Evolutionary conservation across 2,113 vertebrate species (phyloP), one percentile per base, ranked within the genome.

Genomic region (Tachycineta bicolor): DNA sequence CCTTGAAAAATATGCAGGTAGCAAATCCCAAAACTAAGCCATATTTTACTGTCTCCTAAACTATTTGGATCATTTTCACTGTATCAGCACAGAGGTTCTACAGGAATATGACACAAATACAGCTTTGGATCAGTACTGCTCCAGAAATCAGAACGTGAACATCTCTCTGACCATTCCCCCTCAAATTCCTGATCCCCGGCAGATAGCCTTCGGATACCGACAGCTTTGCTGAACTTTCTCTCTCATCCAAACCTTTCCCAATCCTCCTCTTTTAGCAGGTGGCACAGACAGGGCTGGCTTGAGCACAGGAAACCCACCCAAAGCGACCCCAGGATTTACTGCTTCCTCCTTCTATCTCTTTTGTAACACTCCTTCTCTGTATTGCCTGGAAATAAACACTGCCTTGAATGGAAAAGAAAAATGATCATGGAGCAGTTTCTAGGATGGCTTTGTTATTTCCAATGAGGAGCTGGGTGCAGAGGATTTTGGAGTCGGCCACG

Each of bases 361-460:
- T 55, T 81, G 60, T 91, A 95, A 64, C 87, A 26, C 46, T 78
- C 43, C 63, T 90, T 33, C 89, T 84, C 78, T 94, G 94, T 79
- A 95, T 31, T 79, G 90, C 74, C 93, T 97, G 82, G 95, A 97
- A 96, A 95, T 89, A 95, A 93, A 95, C 81, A 89, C 13, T 85
- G 60, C 91, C 87, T 91, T 85, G 74, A 93, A 94, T 89, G 44
- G 78, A 63, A 87, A 94, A 95, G 90, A 96, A 93, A 94, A 96
- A 96, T 5, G 3, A 76, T 39, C 90, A 62, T 9, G 46, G 53
- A 55, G n/a, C 70, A 46, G 59, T 28, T 87, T 49, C 69, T 49
- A 21, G 65, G 41, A 73, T 68, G 60, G 78, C 22, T 76, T 73
- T 68, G 69, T 81, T 94, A 8, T 37, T 82, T 79, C 78, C 60